phyloP scores from a whole-genome alignment of 2,113 vertebrate species.

The Sorex araneus region DNA sequence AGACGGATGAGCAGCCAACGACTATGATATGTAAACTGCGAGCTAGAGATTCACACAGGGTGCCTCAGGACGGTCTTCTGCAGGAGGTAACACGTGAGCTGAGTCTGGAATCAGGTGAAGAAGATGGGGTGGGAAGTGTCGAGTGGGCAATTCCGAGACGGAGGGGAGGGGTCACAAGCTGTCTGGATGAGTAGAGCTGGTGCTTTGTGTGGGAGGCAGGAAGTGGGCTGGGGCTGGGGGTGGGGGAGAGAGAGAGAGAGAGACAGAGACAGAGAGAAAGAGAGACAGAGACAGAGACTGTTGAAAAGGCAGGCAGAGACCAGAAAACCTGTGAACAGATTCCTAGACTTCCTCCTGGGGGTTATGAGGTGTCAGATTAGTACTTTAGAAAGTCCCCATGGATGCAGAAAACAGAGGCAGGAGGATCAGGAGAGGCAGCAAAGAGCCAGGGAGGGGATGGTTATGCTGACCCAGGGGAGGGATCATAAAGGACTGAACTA shows the following conservation, averaged over 20 bases:
- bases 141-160: not conserved
- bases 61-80: not conserved
- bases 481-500: not conserved
- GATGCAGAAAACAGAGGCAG: not conserved
- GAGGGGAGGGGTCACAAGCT: not conserved
- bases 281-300: not conserved
- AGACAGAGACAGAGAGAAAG: not conserved
- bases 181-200: not conserved
- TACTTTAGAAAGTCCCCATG: not conserved
- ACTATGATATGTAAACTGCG: slow-evolving; percentile 16
- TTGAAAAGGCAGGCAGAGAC: not conserved
- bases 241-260: not conserved
- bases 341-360: not conserved
- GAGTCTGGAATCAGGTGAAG: not conserved
- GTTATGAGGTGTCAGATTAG: not conserved
- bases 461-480: not conserved
- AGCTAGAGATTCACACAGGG: not conserved
- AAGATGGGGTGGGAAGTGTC: slow-evolving; percentile 36
- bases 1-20: slow-evolving; percentile 23
- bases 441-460: not conserved
- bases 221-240: too few species aligned
- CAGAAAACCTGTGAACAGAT: not conserved
- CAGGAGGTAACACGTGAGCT: not conserved
- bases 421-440: not conserved
- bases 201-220: not conserved